These are phyloP conservation scores for Erinaceus europaeus DNA, from an alignment of 2,113 vertebrate genomes.

Conservation along the genomic window DNA sequence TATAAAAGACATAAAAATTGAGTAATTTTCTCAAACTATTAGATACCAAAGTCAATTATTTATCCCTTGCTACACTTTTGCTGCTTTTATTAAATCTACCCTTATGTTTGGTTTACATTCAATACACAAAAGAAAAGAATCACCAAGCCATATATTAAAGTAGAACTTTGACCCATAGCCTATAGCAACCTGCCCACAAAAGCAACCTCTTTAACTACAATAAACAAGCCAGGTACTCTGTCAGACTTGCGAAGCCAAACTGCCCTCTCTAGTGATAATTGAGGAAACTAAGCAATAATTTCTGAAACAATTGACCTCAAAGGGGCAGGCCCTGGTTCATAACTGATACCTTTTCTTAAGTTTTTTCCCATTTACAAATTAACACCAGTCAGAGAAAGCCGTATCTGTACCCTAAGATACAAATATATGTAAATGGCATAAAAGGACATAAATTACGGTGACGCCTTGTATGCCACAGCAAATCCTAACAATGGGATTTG, in stretches of 20 bases:
- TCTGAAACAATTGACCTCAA: no score
- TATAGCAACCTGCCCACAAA: background rate
- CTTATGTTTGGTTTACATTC: background rate
- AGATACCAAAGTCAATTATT: background rate
- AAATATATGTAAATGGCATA: no score
- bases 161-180: background rate
- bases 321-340: no score
- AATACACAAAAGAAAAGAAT: background rate
- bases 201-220: background rate
- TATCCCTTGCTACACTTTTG: background rate
- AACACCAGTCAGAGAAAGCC: no score
- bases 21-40: background rate
- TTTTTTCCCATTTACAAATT: no score
- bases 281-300: no score
- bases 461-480: no score
- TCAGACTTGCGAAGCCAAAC: background rate
- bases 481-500: no score
- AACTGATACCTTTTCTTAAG: no score
- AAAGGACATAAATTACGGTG: no score
- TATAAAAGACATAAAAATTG: background rate
- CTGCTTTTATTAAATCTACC: background rate
- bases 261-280: background rate
- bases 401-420: no score
- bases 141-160: background rate
- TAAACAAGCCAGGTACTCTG: background rate